Conservation (phyloP, 2,888 invertebrate species). For the Hipparchia sbordonii region DNA sequence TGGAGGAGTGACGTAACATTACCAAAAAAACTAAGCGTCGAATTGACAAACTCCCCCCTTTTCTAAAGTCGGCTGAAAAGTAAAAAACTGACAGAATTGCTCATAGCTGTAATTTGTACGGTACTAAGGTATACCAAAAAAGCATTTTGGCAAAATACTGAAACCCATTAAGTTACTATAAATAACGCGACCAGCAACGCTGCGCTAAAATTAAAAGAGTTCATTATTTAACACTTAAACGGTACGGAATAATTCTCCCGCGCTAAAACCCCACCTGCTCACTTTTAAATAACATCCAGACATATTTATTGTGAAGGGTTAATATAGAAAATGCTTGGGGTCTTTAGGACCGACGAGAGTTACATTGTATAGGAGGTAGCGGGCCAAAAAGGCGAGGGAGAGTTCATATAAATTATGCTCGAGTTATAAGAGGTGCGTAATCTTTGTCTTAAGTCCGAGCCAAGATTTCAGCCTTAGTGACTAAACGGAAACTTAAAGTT, state of each 20-base stretch:
- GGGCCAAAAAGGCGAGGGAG: too few species aligned
- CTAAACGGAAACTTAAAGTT: too few species aligned
- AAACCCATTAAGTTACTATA: constrained; percentile 2
- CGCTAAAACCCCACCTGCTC: constrained; percentile 48
- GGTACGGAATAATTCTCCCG: constrained; percentile 39
- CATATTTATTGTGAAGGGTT: constrained; percentile 58
- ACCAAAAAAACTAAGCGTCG: too few species aligned
- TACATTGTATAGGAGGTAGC: constrained; percentile 13
- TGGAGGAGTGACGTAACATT: too few species aligned
- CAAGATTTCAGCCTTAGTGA: too few species aligned
- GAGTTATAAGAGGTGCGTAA: too few species aligned
- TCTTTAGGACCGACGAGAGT: constrained; percentile 34
- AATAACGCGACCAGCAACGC: constrained; percentile 1
- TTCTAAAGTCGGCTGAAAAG: too few species aligned
- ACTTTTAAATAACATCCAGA: constrained; percentile 49
- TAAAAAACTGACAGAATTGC: too few species aligned
- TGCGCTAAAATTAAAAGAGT: constrained; percentile 36
- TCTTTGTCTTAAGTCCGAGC: too few species aligned
- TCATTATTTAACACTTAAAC: constrained; percentile 45
- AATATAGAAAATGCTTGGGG: constrained; percentile 48
- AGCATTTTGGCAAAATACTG: not conserved
- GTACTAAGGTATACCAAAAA: not conserved
- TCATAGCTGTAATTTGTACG: too few species aligned
- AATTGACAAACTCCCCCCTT: too few species aligned
- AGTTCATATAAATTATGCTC: too few species aligned